phyloP scores from a whole-genome alignment of 2,797 vertebrate species.

The Enteromius radiatus region DNA sequence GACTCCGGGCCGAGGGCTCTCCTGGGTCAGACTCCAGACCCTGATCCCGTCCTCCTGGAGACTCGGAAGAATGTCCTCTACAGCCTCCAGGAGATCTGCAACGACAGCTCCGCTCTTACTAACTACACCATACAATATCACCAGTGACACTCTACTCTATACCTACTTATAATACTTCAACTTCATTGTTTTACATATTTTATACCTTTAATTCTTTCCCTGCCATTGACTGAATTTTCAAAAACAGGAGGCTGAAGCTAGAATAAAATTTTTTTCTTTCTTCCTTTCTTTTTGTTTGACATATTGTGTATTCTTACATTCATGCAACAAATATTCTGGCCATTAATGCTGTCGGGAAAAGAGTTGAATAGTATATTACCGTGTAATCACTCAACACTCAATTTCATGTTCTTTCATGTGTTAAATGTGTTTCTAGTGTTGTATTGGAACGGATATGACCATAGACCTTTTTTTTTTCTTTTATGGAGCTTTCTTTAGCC shows the following conservation, averaged over 20 bases:
- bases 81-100: constrained; percentile 78
- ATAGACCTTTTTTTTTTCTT: not conserved
- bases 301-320: not conserved
- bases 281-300: not conserved
- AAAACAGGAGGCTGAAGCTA: no score
- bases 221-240: no score
- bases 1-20: constrained; percentile 57
- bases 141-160: no score
- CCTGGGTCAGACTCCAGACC: constrained; percentile 82
- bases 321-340: not conserved
- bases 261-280: no score
- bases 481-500: no score
- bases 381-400: not conserved
- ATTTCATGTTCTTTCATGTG: not conserved
- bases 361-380: not conserved
- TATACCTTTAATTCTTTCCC: no score
- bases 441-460: not conserved
- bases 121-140: not conserved
- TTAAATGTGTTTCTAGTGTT: no score
- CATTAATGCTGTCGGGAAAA: not conserved
- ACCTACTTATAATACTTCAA: not conserved
- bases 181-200: not conserved
- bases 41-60: constrained; percentile 77
- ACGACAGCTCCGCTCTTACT: not conserved
- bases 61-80: constrained; percentile 79